Evolutionary conservation across 2,888 invertebrate genomes (phyloP).

Genomic region (Dione juno): DNA sequence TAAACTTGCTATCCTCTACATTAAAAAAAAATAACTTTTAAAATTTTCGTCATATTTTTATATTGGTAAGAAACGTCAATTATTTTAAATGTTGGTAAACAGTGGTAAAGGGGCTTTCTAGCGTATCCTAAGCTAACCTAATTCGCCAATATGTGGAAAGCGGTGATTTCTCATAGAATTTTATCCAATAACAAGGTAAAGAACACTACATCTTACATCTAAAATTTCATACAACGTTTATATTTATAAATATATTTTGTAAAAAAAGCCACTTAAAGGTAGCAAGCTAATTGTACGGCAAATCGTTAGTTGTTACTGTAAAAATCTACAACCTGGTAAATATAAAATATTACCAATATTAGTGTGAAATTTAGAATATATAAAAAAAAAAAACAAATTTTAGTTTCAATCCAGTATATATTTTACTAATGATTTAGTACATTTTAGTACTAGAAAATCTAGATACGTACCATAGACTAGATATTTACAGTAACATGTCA

Average conservation of each 20-base stretch:
- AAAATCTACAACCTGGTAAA: not conserved
- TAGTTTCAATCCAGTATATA: too few relatives aligned
- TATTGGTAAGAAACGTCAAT: constrained; percentile 40
- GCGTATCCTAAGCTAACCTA: constrained; percentile 77
- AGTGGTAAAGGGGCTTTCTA: constrained; percentile 64
- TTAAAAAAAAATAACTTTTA: constrained; percentile 34
- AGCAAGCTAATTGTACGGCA: constrained; percentile 69
- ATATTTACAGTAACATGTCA: constrained; percentile 48
- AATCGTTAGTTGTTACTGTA: constrained; percentile 12
- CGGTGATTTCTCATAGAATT: constrained; percentile 50
- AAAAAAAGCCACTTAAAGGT: constrained; percentile 74
- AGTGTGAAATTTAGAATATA: not conserved
- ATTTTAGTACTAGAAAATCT: not conserved
- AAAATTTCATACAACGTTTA: constrained; percentile 46
- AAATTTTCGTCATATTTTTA: constrained; percentile 40
- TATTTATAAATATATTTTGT: constrained; percentile 60
- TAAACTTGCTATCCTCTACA: not conserved
- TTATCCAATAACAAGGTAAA: constrained; percentile 43
- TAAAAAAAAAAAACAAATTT: too few relatives aligned
- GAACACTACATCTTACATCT: constrained; percentile 64
- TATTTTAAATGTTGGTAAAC: constrained; percentile 34
- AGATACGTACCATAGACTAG: not conserved
- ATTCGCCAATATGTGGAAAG: constrained; percentile 58
- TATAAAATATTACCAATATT: not conserved
- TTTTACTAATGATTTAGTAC: too few relatives aligned